Evolutionary conservation across 2,888 invertebrate genomes (phyloP).

Genomic region (Euzophera pinguis): DNA sequence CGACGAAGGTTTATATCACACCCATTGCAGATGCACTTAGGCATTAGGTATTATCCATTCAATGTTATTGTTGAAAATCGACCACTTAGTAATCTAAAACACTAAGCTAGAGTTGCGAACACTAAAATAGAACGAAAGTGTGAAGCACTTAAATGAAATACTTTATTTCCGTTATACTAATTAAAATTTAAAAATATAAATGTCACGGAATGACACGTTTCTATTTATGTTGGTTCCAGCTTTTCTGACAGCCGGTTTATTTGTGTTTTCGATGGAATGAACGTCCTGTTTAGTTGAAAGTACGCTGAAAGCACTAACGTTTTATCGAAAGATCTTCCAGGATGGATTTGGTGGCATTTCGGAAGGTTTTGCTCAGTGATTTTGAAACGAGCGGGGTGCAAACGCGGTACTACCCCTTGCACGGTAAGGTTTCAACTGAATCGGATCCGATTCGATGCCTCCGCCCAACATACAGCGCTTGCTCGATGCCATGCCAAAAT

Average conservation of each 20-base stretch:
- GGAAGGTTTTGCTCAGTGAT: constrained; percentile 64
- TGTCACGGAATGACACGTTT: constrained; percentile 51
- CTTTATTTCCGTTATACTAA: constrained; percentile 18
- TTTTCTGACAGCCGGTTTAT: constrained; percentile 51
- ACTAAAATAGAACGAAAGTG: constrained; percentile 34
- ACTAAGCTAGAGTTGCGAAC: constrained; percentile 28
- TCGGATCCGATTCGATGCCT: constrained; percentile 73
- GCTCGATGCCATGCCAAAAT: constrained; percentile 45
- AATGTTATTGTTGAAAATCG: constrained; percentile 39
- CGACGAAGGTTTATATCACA: constrained; percentile 66
- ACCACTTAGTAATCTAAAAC: constrained; percentile 37
- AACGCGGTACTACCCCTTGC: constrained; percentile 62
- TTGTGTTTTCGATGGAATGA: constrained; percentile 19
- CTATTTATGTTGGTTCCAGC: constrained; percentile 48
- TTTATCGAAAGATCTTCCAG: constrained; percentile 41
- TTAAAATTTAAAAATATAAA: constrained; percentile 27
- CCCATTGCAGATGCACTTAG: constrained; percentile 66
- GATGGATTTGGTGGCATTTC: constrained; percentile 60
- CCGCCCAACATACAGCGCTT: constrained; percentile 78
- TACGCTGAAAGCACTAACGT: constrained; percentile 39
- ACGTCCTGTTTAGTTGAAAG: constrained; percentile 22
- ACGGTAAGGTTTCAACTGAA: constrained; percentile 74
- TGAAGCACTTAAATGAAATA: constrained; percentile 32
- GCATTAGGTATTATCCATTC: constrained; percentile 64
- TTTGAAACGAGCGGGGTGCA: constrained; percentile 55